These are phyloP conservation scores for Heterotis niloticus DNA, from an alignment of 2,113 vertebrate genomes.

Conservation along the genomic window DNA sequence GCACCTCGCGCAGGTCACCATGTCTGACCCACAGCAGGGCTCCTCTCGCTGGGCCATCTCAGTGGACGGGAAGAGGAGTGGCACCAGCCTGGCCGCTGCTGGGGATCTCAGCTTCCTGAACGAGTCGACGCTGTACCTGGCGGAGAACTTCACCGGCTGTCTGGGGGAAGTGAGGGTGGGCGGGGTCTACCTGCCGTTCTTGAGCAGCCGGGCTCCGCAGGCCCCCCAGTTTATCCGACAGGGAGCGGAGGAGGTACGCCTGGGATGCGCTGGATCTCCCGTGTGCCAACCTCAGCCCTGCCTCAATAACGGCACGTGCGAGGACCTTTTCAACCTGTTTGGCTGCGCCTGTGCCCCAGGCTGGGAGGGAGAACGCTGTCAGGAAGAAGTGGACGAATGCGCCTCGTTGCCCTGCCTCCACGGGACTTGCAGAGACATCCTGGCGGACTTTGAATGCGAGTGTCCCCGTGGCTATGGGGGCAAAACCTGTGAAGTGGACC, in stretches of 20 bases:
- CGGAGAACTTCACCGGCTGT: conserved; percentile 85
- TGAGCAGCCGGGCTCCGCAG: conserved; percentile 50
- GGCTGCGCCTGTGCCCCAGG: conserved; percentile 68
- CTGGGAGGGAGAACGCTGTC: conserved; percentile 75
- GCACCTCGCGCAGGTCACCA: conserved; percentile 72
- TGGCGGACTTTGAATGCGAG: conserved; percentile 72
- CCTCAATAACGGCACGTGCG: conserved; percentile 65
- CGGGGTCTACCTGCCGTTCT: conserved; percentile 75
- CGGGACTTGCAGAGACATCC: conserved; percentile 67
- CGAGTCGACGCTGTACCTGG: conserved; percentile 60
- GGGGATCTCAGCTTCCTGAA: conserved; percentile 77
- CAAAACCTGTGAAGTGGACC: conserved; percentile 67
- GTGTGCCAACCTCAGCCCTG: conserved; percentile 77
- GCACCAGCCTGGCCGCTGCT: conserved; percentile 52
- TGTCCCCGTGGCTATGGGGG: conserved; percentile 76
- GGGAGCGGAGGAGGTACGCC: conserved; percentile 19
- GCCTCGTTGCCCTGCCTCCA: conserved; percentile 69
- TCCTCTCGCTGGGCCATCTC: conserved; percentile 69
- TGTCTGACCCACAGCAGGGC: conserved; percentile 53
- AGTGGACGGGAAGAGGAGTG: conserved; percentile 59
- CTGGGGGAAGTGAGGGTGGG: conserved; percentile 77
- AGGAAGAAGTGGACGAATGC: conserved; percentile 74
- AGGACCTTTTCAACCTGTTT: conserved; percentile 77
- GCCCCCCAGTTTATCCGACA: conserved; percentile 60
- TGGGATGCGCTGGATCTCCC: conserved; percentile 70